Conservation (phyloP, 2,888 invertebrate genomes). For the Pogonocherus hispidulus region DNA sequence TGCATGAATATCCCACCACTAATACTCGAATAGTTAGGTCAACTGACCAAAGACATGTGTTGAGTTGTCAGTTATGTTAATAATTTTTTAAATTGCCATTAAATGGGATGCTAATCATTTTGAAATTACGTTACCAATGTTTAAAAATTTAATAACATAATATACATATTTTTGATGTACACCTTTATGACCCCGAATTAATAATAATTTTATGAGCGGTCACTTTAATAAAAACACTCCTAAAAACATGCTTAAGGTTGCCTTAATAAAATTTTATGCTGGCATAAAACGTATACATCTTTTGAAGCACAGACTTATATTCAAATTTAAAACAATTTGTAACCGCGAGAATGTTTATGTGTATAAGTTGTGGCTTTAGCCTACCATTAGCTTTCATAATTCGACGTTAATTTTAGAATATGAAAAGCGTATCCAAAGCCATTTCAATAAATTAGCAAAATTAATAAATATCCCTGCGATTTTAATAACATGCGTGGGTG, state of each 20-base stretch:
- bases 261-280: constrained; percentile 47
- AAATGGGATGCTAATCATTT: no score
- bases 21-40: no score
- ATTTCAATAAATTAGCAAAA: constrained; percentile 53
- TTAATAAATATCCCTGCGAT: constrained; percentile 33
- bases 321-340: constrained; percentile 51
- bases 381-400: constrained; percentile 53
- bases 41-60: no score
- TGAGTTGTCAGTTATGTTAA: no score
- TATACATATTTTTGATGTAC: background rate
- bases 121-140: background rate
- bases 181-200: background rate
- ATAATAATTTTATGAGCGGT: constrained; percentile 9
- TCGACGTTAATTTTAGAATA: constrained; percentile 46
- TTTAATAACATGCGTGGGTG: constrained; percentile 21
- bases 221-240: constrained; percentile 14
- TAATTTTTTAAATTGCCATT: no score
- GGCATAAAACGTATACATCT: constrained; percentile 41
- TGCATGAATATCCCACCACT: no score
- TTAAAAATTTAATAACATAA: background rate
- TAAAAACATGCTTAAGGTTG: constrained; percentile 24
- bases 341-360: constrained; percentile 45
- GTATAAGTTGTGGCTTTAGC: constrained; percentile 46
- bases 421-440: constrained; percentile 41
- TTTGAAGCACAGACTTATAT: constrained; percentile 39